A percentile compares a stretch with the other conserved stretches of the same genome.
These are phyloP conservation scores for Leptothorax acervorum DNA, from an alignment of 2,888 invertebrate genomes.

Conservation along the genomic window DNA sequence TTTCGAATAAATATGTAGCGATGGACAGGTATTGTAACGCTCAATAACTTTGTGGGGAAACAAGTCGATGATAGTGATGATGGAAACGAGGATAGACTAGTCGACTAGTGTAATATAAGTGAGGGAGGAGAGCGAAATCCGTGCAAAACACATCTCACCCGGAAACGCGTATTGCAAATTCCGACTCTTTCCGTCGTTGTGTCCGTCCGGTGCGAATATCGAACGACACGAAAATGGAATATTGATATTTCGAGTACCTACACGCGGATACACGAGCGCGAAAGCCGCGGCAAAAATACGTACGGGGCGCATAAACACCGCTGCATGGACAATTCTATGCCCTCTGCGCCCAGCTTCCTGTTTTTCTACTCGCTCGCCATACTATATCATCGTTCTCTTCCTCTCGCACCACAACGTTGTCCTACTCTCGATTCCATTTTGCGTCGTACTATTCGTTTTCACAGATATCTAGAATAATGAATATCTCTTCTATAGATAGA, in stretches of 20 bases:
- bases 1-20: constrained; percentile 8
- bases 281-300: constrained; percentile 54
- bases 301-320: constrained; percentile 64
- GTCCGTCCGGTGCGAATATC: constrained; percentile 57
- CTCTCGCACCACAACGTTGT: not conserved
- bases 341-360: constrained; percentile 36
- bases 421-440: constrained; percentile 46
- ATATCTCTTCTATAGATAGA: not conserved
- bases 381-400: constrained; percentile 38
- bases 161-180: constrained; percentile 51
- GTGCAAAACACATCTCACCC: constrained; percentile 32
- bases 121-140: constrained; percentile 50
- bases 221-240: constrained; percentile 69
- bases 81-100: constrained; percentile 13
- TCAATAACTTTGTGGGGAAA: constrained; percentile 44
- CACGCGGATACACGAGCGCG: constrained; percentile 27
- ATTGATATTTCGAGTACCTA: constrained; percentile 68
- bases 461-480: constrained; percentile 32
- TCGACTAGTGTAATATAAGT: constrained; percentile 27
- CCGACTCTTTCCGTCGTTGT: constrained; percentile 46
- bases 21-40: not conserved
- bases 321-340: constrained; percentile 45
- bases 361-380: constrained; percentile 49
- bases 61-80: constrained; percentile 20
- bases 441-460: constrained; percentile 21